Evolutionary conservation across 2,113 vertebrate genomes (phyloP).

Genomic region (Anhinga anhinga): DNA sequence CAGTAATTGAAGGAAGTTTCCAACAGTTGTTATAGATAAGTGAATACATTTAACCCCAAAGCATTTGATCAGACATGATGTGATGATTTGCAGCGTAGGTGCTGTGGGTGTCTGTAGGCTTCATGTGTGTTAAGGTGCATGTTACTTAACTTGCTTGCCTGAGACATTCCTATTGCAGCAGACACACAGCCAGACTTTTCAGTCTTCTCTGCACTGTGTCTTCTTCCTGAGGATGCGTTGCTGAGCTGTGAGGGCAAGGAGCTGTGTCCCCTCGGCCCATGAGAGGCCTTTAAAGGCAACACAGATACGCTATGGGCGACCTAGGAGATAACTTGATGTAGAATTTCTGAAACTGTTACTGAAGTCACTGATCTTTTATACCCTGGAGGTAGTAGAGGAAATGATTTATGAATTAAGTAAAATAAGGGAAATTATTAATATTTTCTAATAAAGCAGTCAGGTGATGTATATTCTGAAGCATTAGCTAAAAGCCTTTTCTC

Average conservation of each 20-base stretch:
- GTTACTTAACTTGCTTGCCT: background rate
- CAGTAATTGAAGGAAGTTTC: background rate
- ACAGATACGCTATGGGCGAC: rapidly evolving
- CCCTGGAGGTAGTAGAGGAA: background rate
- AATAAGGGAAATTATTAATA: background rate
- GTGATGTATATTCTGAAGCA: background rate
- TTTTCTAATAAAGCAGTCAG: background rate
- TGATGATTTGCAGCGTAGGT: background rate
- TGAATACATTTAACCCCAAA: background rate
- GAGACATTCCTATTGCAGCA: background rate
- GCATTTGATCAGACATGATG: background rate
- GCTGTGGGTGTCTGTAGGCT: background rate
- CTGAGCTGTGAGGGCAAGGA: background rate
- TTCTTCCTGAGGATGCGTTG: background rate
- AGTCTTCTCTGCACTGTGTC: background rate
- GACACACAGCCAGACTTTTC: background rate
- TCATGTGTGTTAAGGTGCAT: rapidly evolving
- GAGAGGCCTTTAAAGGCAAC: background rate
- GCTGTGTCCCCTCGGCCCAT: background rate
- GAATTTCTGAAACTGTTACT: background rate
- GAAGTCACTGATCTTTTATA: background rate
- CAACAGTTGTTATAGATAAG: background rate
- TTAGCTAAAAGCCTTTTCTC: background rate
- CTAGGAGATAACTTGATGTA: background rate
- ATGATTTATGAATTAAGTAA: background rate